phyloP scores from a whole-genome alignment of 2,113 vertebrate genomes.

The Eulacestoma nigropectus region DNA sequence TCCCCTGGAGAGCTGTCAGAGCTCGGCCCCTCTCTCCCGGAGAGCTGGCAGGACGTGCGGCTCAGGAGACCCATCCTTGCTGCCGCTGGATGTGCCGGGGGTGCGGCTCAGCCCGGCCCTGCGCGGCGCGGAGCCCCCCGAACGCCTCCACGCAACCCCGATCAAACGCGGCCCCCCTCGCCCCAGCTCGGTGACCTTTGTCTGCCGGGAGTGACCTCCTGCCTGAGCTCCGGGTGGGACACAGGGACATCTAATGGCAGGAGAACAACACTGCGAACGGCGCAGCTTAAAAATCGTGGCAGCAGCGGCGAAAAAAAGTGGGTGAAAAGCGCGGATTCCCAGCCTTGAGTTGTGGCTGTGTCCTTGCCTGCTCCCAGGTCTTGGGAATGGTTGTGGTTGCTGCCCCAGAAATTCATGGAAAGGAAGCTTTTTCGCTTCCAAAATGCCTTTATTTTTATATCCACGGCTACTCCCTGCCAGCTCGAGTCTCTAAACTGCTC shows the following conservation, averaged over 20 bases:
- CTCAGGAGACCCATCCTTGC: not conserved
- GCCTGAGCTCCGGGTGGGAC: not conserved
- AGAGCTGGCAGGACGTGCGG: not conserved
- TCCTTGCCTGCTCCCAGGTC: not conserved
- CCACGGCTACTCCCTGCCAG: not conserved
- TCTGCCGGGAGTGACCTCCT: not conserved
- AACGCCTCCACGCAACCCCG: accelerated
- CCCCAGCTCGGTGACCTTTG: not conserved
- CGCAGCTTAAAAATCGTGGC: accelerated
- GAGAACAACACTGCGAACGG: not conserved
- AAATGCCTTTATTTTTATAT: not conserved
- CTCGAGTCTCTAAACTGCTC: not conserved
- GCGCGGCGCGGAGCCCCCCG: too few relatives aligned
- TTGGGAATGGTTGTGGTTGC: not conserved
- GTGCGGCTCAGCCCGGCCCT: too few relatives aligned
- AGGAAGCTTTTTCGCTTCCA: not conserved
- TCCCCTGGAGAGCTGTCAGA: not conserved
- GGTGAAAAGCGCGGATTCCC: not conserved
- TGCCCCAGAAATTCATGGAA: accelerated
- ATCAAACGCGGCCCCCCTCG: accelerated
- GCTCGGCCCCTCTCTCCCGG: not conserved
- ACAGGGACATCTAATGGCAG: conserved; percentile 46
- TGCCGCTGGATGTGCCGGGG: not conserved
- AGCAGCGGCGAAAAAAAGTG: accelerated
- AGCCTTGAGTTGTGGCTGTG: not conserved